Conservation (phyloP, 2,797 vertebrate genomes). For the Xiphorhynchus erythropygius region DNA sequence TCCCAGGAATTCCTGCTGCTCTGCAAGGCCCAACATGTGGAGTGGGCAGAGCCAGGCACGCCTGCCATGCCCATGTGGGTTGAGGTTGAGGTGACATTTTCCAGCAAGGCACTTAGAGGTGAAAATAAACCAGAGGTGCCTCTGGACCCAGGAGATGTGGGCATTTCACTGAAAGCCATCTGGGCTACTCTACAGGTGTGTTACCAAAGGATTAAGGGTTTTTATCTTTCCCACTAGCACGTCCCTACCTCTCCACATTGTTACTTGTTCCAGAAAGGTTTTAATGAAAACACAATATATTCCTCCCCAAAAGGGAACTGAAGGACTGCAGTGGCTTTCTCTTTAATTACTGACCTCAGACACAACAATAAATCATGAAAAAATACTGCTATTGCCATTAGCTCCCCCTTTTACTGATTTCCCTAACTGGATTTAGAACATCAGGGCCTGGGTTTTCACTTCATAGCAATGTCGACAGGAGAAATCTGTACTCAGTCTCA, state of each 20-base stretch:
- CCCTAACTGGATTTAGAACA: background rate
- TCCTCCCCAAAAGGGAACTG: background rate
- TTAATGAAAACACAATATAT: background rate
- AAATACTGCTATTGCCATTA: background rate
- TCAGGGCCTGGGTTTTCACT: background rate
- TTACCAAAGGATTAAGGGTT: background rate
- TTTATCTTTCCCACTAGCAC: background rate
- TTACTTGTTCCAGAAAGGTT: background rate
- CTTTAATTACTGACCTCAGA: background rate
- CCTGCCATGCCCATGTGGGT: background rate
- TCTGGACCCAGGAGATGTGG: background rate
- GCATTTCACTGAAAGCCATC: rapidly evolving
- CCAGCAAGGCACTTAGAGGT: background rate
- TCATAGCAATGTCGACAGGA: background rate
- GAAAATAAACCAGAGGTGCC: rapidly evolving
- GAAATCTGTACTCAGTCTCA: background rate
- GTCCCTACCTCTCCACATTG: background rate
- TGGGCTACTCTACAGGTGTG: background rate
- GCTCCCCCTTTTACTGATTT: rapidly evolving
- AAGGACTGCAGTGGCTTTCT: background rate
- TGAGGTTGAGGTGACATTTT: rapidly evolving
- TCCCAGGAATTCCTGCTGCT: background rate
- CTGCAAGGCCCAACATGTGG: background rate
- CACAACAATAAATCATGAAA: background rate
- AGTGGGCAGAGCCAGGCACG: background rate